These are phyloP conservation scores for Gadopsis marmoratus DNA, from an alignment of 2,797 vertebrate genomes.

Conservation along the genomic window DNA sequence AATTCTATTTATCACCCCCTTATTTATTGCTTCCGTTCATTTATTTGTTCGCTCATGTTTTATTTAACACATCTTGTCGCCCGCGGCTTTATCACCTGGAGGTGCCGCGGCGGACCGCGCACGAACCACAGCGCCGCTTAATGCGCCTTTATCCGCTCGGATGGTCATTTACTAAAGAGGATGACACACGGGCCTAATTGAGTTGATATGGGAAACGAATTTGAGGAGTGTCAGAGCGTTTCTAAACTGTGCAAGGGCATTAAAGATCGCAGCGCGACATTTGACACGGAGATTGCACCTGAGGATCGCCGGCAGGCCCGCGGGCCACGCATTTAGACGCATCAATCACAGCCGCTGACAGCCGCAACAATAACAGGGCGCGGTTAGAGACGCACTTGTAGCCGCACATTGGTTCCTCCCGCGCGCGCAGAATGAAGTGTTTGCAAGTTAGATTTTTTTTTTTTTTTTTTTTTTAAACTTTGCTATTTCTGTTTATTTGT, in stretches of 20 bases:
- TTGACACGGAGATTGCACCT: constrained; percentile 89
- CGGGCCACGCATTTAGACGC: constrained; percentile 84
- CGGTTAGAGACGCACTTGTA: constrained; percentile 39
- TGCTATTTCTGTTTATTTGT: too few relatives aligned
- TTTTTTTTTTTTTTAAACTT: background rate
- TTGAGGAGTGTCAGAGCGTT: constrained; percentile 91
- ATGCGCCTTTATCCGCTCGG: constrained; percentile 85
- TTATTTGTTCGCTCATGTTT: background rate
- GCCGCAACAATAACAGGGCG: constrained; percentile 74
- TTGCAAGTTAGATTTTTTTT: background rate
- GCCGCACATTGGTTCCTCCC: constrained; percentile 23
- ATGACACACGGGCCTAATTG: constrained; percentile 84
- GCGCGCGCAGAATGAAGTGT: constrained; percentile 12
- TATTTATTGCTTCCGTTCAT: fast-evolving
- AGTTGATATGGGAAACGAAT: constrained; percentile 95
- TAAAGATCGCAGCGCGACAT: constrained; percentile 92
- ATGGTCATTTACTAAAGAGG: constrained; percentile 80
- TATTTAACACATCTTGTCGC: background rate
- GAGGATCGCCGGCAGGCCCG: constrained; percentile 80
- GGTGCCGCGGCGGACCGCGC: constrained; percentile 45
- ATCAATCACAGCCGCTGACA: constrained; percentile 85
- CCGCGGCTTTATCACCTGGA: constrained; percentile 41
- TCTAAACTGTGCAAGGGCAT: constrained; percentile 94
- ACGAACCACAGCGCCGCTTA: constrained; percentile 66
- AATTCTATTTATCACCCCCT: fast-evolving